A percentile compares a stretch with the other conserved stretches of the same genome.
These are phyloP conservation scores for Tenthredo notha DNA, from an alignment of 2,888 invertebrate genomes.

Conservation along the genomic window DNA sequence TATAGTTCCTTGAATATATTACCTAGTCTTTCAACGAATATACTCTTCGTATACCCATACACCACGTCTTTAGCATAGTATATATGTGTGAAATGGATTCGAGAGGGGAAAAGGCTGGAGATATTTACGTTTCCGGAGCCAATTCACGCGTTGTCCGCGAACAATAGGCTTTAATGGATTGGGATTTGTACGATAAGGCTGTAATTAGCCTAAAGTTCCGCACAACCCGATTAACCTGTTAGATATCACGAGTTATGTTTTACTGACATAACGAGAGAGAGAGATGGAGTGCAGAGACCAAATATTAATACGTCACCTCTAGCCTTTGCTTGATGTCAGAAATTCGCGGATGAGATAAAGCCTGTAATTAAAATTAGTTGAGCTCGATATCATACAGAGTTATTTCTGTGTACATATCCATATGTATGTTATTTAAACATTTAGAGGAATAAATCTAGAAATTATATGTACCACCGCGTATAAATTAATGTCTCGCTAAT, in stretches of 20 bases:
- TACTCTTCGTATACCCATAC: background rate
- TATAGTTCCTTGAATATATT: background rate
- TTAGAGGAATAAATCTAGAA: background rate
- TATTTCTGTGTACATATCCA: no score
- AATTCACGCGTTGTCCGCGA: conserved; percentile 45
- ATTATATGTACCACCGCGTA: background rate
- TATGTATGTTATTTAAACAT: background rate
- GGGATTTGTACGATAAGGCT: conserved; percentile 46
- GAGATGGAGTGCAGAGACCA: background rate
- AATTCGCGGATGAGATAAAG: background rate
- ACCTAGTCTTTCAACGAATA: background rate
- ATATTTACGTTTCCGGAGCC: conserved; percentile 48
- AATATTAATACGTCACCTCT: conserved; percentile 2
- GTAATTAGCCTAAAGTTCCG: conserved; percentile 46
- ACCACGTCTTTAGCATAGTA: background rate
- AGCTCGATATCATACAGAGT: background rate
- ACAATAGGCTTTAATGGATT: conserved; percentile 48
- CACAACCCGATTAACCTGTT: conserved; percentile 44
- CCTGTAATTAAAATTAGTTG: background rate
- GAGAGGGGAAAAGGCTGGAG: conserved; percentile 32
- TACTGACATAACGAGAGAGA: conserved; percentile 31
- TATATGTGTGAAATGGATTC: background rate
- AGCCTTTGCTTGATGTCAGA: background rate
- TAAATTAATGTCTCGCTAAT: background rate
- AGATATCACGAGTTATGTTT: conserved; percentile 42